Evolutionary conservation across 2,888 invertebrate genomes (phyloP).

Genomic region (Polyommatus iphigenia): DNA sequence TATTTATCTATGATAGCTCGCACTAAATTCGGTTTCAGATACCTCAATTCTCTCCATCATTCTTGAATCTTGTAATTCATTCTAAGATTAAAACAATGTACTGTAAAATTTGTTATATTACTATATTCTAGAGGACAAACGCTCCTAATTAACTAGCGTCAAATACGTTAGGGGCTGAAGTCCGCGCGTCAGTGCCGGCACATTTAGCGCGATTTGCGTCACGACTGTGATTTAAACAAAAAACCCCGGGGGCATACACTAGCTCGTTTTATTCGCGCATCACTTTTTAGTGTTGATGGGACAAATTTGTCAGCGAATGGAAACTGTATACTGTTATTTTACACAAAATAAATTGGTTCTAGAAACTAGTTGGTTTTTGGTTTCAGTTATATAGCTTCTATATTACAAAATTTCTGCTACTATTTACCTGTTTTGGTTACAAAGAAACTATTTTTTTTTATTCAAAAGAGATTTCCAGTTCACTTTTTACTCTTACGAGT

Average conservation of each 20-base stretch:
- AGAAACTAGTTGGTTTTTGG: neutral
- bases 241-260: neutral
- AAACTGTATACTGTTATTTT: conserved; percentile 5
- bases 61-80: too few relatives aligned
- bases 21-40: too few relatives aligned
- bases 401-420: neutral
- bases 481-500: too few relatives aligned
- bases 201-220: conserved; percentile 61
- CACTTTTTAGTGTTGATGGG: conserved; percentile 22
- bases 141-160: conserved; percentile 43
- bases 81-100: neutral
- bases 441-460: too few relatives aligned
- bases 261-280: conserved; percentile 21
- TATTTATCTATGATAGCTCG: too few relatives aligned
- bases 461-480: too few relatives aligned
- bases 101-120: neutral
- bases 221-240: conserved; percentile 20
- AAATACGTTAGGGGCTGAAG: conserved; percentile 42
- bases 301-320: conserved; percentile 18
- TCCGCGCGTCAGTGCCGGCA: conserved; percentile 50
- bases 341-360: neutral
- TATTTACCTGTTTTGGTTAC: neutral
- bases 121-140: neutral
- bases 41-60: too few relatives aligned
- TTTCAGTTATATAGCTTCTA: neutral